Evolutionary conservation across 53 echinoderm and acorn worm genomes (phyloP).

Genomic region (Holothuria scabra): DNA sequence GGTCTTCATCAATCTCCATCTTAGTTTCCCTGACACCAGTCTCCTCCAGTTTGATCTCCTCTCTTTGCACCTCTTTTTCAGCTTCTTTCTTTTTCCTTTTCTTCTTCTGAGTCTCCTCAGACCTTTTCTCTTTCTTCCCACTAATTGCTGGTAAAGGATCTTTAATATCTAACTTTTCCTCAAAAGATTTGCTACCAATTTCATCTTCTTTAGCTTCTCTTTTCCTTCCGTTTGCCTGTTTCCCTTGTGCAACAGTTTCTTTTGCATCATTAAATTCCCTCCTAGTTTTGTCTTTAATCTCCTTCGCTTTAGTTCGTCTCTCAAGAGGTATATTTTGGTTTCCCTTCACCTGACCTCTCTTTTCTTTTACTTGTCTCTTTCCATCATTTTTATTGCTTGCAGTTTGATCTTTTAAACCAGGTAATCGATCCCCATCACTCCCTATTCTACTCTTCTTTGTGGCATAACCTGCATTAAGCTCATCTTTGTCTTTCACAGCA

Average conservation of each 20-base stretch:
- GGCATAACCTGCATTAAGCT: neutral
- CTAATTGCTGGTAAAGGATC: slow-evolving; percentile 47
- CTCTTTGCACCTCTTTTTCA: slow-evolving; percentile 42
- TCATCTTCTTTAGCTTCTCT: neutral
- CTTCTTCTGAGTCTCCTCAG: slow-evolving; percentile 39
- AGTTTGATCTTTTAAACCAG: slow-evolving; percentile 43
- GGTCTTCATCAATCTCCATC: slow-evolving; percentile 36
- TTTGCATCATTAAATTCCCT: neutral
- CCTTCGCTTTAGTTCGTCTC: too few species aligned
- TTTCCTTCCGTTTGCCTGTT: neutral
- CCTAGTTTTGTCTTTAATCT: too few species aligned
- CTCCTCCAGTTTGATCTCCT: neutral
- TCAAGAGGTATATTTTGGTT: too few species aligned
- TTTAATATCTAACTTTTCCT: slow-evolving; percentile 14
- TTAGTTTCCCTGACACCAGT: neutral
- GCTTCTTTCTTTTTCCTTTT: slow-evolving; percentile 38
- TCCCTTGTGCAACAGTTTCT: neutral
- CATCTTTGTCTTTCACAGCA: slow-evolving; percentile 30
- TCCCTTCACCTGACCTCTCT: neutral
- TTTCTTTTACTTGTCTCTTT: slow-evolving; percentile 31
- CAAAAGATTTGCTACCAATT: slow-evolving; percentile 39
- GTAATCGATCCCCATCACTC: neutral
- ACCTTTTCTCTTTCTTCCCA: slow-evolving; percentile 49
- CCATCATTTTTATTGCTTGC: slow-evolving; percentile 31
- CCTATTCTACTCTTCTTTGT: slow-evolving; percentile 17